Conservation (phyloP, 53 echinoderm and acorn worm species). For the Astropecten irregularis region DNA sequence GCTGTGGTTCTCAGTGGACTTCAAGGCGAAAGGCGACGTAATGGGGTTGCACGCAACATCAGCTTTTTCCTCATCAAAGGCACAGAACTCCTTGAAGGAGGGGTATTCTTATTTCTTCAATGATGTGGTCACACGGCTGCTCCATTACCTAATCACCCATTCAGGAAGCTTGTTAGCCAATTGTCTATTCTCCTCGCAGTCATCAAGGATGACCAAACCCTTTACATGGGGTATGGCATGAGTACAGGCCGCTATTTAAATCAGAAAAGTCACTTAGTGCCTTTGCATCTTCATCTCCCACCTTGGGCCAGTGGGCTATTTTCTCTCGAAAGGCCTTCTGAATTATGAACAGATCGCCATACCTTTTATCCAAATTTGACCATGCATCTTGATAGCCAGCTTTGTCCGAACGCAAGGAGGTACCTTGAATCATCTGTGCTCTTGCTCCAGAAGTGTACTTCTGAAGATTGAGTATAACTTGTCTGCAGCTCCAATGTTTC, state of each 20-base stretch:
- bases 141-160: slow-evolving; percentile 54
- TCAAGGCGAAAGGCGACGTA: slow-evolving; percentile 33
- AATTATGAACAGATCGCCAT: slow-evolving; percentile 64
- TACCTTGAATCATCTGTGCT: slow-evolving; percentile 9
- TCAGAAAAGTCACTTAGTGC: slow-evolving; percentile 64
- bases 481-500: slow-evolving; percentile 15
- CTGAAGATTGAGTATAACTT: slow-evolving; percentile 8
- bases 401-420: neutral
- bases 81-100: slow-evolving; percentile 40
- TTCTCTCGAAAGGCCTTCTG: slow-evolving; percentile 60
- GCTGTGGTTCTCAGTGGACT: neutral
- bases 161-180: slow-evolving; percentile 58
- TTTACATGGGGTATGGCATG: slow-evolving; percentile 68
- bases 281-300: slow-evolving; percentile 41
- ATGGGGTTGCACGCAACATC: slow-evolving; percentile 70
- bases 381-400: slow-evolving; percentile 60
- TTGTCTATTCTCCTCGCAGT: slow-evolving; percentile 67
- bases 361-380: slow-evolving; percentile 49
- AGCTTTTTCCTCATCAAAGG: slow-evolving; percentile 61
- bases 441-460: slow-evolving; percentile 15
- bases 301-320: slow-evolving; percentile 60
- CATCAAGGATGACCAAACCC: slow-evolving; percentile 53
- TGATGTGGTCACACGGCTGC: slow-evolving; percentile 43
- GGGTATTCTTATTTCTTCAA: slow-evolving; percentile 45
- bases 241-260: slow-evolving; percentile 47